These are phyloP conservation scores for Cyanoramphus novaezelandiae DNA, from an alignment of 2,113 vertebrate genomes.

Conservation along the genomic window DNA sequence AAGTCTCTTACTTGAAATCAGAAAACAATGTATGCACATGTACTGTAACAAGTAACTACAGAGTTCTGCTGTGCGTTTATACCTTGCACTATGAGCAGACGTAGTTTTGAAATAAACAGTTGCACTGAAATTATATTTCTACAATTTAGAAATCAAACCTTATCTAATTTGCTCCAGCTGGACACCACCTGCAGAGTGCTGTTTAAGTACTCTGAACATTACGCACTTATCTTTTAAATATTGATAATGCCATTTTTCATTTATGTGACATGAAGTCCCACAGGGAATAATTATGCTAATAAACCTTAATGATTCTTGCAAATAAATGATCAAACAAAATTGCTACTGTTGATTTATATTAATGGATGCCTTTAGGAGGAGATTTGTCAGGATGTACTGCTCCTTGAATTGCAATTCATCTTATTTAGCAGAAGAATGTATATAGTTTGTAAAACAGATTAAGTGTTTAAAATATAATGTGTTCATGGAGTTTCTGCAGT, in stretches of 20 bases:
- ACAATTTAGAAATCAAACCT: constrained; percentile 65
- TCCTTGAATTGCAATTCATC: constrained; percentile 80
- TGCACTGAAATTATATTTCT: constrained; percentile 52
- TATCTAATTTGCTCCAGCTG: constrained; percentile 77
- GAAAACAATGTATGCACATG: neutral
- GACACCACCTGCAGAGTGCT: constrained; percentile 79
- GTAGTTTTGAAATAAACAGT: constrained; percentile 40
- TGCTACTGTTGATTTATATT: constrained; percentile 86
- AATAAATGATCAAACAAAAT: constrained; percentile 86
- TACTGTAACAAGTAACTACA: neutral
- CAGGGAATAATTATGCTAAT: constrained; percentile 87
- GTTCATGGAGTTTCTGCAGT: constrained; percentile 68
- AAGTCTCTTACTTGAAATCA: neutral
- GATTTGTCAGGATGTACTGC: constrained; percentile 76
- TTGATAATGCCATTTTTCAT: constrained; percentile 86
- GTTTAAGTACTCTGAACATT: constrained; percentile 71
- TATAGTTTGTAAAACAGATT: constrained; percentile 77
- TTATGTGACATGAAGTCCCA: constrained; percentile 79
- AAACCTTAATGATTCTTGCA: constrained; percentile 85
- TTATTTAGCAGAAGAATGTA: constrained; percentile 77
- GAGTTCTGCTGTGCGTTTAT: neutral
- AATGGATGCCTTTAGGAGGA: constrained; percentile 83
- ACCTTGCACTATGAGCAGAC: neutral
- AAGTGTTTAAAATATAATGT: constrained; percentile 76
- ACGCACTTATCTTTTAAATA: constrained; percentile 81